Evolutionary conservation across 1,140 invertebrate genomes (phyloP).

Genomic region (Eulimnadia texana): DNA sequence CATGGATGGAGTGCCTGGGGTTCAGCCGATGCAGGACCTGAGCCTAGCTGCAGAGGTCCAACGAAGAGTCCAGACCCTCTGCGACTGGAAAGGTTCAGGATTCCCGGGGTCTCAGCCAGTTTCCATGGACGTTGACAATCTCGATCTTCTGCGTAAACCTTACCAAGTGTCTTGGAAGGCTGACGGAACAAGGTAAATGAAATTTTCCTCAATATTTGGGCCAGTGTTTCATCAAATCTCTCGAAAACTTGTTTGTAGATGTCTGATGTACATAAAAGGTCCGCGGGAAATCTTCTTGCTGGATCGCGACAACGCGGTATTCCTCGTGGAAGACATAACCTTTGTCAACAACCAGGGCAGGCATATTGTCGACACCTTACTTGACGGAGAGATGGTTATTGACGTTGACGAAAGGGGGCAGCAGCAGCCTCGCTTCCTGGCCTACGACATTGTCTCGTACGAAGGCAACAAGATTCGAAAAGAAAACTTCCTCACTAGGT

Average conservation of each 20-base stretch:
- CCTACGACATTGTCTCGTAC: conserved; percentile 87
- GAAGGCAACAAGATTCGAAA: conserved; percentile 64
- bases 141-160: conserved; percentile 59
- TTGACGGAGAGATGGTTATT: conserved; percentile 97
- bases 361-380: conserved; percentile 64
- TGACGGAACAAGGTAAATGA: conserved; percentile 73
- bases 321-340: conserved; percentile 59
- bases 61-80: conserved; percentile 60
- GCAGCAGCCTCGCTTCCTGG: conserved; percentile 62
- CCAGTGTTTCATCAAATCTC: background rate
- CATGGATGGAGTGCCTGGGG: conserved; percentile 65
- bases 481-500: conserved; percentile 54
- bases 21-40: conserved; percentile 43
- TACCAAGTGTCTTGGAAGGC: conserved; percentile 99
- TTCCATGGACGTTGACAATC: conserved; percentile 79
- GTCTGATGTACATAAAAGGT: conserved; percentile 89
- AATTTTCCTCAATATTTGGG: conserved; percentile 11
- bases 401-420: conserved; percentile 55
- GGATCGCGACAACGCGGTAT: conserved; percentile 91
- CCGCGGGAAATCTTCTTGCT: conserved; percentile 77
- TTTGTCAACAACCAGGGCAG: conserved; percentile 65
- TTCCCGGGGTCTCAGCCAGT: conserved; percentile 96
- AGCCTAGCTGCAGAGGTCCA: conserved; percentile 52
- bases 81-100: conserved; percentile 57
- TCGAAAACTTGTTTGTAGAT: conserved; percentile 39